phyloP scores from a whole-genome alignment of 2,113 vertebrate species.

The Myanophis thanlyinensis region DNA sequence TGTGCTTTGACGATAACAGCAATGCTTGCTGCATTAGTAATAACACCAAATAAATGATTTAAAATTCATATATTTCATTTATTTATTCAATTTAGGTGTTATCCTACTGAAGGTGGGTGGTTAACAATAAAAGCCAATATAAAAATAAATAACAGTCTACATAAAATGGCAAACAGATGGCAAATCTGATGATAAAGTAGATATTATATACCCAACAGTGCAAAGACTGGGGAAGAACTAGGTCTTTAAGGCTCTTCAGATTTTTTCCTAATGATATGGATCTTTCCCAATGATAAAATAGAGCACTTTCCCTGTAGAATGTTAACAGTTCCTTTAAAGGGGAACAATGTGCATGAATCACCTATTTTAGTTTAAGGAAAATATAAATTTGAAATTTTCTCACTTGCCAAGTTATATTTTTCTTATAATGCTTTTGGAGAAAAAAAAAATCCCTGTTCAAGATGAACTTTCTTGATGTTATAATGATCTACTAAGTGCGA shows the following conservation, averaged over 20 bases:
- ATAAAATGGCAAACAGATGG: not conserved
- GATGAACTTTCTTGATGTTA: slow-evolving; percentile 17
- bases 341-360: not conserved
- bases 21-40: not conserved
- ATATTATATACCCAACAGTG: not conserved
- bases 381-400: not conserved
- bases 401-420: not conserved
- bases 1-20: not conserved
- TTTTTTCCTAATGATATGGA: not conserved
- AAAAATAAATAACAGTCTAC: not conserved
- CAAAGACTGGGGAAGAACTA: not conserved
- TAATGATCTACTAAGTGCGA: not conserved
- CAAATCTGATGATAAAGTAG: not conserved
- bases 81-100: not conserved
- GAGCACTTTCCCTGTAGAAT: not conserved
- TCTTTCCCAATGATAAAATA: not conserved
- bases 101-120: not conserved
- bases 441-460: not conserved
- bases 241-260: not conserved
- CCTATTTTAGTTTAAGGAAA: not conserved
- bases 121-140: not conserved
- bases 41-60: not conserved
- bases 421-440: not conserved
- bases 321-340: not conserved
- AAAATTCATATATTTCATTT: not conserved